Conservation (phyloP, 2,797 vertebrate species). For the Oophaga sylvatica region DNA sequence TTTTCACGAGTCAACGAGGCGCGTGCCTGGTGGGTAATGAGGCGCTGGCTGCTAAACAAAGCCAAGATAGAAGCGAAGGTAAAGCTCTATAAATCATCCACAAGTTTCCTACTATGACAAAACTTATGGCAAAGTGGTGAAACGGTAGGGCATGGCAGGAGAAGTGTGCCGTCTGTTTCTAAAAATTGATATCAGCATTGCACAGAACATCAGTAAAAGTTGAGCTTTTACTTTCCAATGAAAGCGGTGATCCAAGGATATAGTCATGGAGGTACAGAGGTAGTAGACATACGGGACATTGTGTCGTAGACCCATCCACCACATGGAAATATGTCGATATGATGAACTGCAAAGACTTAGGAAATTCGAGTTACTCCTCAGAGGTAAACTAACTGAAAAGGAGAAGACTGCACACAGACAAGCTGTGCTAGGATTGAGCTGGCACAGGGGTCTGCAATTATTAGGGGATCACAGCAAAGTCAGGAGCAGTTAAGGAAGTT, state of each 20-base stretch:
- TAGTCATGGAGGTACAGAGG: neutral
- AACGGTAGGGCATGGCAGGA: neutral
- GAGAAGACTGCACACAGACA: neutral
- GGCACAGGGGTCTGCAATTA: neutral
- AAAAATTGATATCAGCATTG: neutral
- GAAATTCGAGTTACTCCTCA: too few relatives aligned
- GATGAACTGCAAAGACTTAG: too few relatives aligned
- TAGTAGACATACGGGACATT: neutral
- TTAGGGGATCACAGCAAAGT: too few relatives aligned
- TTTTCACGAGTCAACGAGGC: neutral
- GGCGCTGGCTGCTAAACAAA: conserved; percentile 6
- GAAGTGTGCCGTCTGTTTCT: neutral
- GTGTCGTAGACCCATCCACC: neutral
- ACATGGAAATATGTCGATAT: too few relatives aligned
- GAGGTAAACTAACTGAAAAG: neutral
- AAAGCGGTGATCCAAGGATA: neutral
- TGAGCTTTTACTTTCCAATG: neutral
- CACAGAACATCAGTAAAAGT: neutral
- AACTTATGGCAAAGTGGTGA: neutral
- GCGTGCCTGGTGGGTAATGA: conserved; percentile 1
- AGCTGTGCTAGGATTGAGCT: neutral
- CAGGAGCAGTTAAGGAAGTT: too few relatives aligned
- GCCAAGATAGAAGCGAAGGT: neutral
- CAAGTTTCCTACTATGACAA: neutral
- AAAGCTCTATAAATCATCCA: neutral